These are phyloP conservation scores for Argyrosomus regius DNA, from an alignment of 2,797 vertebrate genomes.

Conservation along the genomic window DNA sequence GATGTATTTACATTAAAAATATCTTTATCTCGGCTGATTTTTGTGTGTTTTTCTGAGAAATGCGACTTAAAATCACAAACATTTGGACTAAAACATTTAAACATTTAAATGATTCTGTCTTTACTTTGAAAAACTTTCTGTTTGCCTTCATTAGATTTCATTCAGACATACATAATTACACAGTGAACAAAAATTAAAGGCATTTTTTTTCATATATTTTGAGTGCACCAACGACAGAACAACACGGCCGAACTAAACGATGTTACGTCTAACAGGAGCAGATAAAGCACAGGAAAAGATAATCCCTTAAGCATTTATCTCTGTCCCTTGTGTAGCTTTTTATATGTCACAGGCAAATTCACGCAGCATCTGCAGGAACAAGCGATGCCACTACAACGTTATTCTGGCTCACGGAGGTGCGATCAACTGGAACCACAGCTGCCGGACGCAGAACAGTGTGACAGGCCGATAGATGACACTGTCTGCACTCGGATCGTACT, in stretches of 20 bases:
- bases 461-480: conserved; percentile 45
- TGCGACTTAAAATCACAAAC: background rate
- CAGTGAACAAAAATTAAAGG: background rate
- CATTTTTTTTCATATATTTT: background rate
- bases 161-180: background rate
- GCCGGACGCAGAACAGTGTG: conserved; percentile 64
- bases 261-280: background rate
- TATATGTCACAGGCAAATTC: conserved; percentile 79
- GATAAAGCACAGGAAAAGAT: conserved; percentile 42
- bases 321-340: conserved; percentile 69
- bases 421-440: conserved; percentile 80
- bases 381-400: conserved; percentile 51
- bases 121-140: background rate
- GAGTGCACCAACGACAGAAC: background rate
- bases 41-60: background rate
- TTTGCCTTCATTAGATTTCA: background rate
- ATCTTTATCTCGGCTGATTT: background rate
- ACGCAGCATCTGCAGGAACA: conserved; percentile 56
- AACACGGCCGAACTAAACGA: too few species aligned
- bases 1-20: background rate
- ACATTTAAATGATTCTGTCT: background rate
- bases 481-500: conserved; percentile 43
- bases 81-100: background rate
- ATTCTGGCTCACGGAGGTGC: conserved; percentile 54
- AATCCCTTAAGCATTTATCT: conserved; percentile 61